phyloP scores from a whole-genome alignment of 2,113 vertebrate species.

The Haemorhous mexicanus region DNA sequence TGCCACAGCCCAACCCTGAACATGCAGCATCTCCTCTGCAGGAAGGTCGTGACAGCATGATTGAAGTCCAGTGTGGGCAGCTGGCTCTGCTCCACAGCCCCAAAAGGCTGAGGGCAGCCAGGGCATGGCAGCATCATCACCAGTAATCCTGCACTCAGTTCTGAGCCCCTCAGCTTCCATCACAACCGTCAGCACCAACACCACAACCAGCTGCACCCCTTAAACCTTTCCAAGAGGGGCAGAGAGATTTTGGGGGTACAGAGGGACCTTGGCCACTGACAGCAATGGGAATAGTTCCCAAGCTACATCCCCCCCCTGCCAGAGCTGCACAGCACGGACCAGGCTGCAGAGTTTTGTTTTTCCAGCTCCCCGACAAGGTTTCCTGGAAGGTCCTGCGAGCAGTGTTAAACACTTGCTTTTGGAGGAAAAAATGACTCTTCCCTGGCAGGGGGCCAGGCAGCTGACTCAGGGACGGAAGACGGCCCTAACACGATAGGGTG shows the following conservation, averaged over 20 bases:
- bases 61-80: not conserved
- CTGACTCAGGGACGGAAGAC: conserved; percentile 72
- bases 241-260: not conserved
- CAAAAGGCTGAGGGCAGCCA: not conserved
- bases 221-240: not conserved
- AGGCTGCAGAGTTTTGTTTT: conserved; percentile 43
- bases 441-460: conserved; percentile 62
- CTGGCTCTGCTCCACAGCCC: not conserved
- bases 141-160: not conserved
- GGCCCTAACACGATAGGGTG: conserved; percentile 55
- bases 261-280: rapidly evolving
- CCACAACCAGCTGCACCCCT: not conserved
- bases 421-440: conserved; percentile 74
- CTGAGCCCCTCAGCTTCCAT: not conserved
- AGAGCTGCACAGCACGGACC: rapidly evolving
- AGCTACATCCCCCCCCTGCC: not conserved
- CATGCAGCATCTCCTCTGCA: not conserved
- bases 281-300: not conserved
- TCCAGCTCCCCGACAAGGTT: conserved; percentile 38
- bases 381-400: conserved; percentile 41
- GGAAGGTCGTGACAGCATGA: not conserved
- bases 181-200: not conserved
- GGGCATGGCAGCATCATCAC: not conserved
- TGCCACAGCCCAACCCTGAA: not conserved
- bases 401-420: conserved; percentile 67